phyloP scores from a whole-genome alignment of 2,113 vertebrate genomes.

The Oxygymnocypris stewartii region DNA sequence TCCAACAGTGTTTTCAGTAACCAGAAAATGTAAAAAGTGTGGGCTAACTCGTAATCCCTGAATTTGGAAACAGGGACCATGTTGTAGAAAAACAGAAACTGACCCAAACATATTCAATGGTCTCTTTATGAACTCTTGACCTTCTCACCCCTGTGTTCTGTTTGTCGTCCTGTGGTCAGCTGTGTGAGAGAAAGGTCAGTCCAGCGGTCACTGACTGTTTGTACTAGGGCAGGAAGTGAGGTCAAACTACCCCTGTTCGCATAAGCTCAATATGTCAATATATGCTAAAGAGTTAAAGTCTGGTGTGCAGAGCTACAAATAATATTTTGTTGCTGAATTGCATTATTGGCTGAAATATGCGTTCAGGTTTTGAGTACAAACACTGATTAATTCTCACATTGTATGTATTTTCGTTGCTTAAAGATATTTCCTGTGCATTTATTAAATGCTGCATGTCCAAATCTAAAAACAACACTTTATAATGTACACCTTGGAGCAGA shows the following conservation, averaged over 20 bases:
- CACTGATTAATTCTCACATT: not conserved
- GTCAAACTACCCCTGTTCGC: not conserved
- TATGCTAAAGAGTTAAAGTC: slow-evolving; percentile 1
- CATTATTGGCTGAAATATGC: slow-evolving; percentile 8
- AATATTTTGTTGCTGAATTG: not conserved
- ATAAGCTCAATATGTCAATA: slow-evolving; percentile 13
- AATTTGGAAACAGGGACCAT: not conserved
- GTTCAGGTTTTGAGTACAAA: not conserved
- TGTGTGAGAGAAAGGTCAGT: slow-evolving; percentile 35
- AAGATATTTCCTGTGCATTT: not conserved
- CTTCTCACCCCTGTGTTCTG: slow-evolving; percentile 20
- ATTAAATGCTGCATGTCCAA: not conserved
- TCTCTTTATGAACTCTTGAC: slow-evolving; percentile 30
- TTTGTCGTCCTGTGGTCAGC: slow-evolving; percentile 26
- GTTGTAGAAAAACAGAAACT: not conserved
- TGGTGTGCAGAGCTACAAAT: not conserved
- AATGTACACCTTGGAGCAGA: not conserved
- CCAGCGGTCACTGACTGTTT: slow-evolving; percentile 11
- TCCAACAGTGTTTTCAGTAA: not conserved
- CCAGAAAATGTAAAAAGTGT: not conserved
- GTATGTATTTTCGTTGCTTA: not conserved
- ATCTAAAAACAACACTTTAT: not conserved
- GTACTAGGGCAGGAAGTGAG: slow-evolving; percentile 31
- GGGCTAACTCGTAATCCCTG: not conserved
- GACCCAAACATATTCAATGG: not conserved